Percentiles rank a stretch among this genome's conserved stretches.
Evolutionary conservation across 2,797 vertebrate species (phyloP).

Genomic region (Sus cebifrons): DNA sequence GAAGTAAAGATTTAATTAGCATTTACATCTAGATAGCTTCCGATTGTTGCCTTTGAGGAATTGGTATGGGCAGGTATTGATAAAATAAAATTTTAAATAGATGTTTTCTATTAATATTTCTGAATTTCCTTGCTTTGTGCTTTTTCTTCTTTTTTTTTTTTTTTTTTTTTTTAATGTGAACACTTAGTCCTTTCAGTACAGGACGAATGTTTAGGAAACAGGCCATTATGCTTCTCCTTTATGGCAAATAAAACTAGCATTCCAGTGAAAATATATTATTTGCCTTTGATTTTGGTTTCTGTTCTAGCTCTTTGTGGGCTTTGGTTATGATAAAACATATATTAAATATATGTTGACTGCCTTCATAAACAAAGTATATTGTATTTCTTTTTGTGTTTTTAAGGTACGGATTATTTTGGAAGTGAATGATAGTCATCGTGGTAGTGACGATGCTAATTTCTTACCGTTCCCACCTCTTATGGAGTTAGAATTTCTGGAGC

Average conservation of each 20-base stretch:
- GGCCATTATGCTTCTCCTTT: neutral
- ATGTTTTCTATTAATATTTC: neutral
- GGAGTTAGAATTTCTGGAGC: constrained; percentile 42
- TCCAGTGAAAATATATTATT: constrained; percentile 28
- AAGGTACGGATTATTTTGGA: constrained; percentile 22
- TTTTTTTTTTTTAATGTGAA: neutral
- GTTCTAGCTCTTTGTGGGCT: constrained; percentile 2
- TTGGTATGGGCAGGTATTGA: neutral
- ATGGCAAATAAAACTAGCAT: constrained; percentile 47
- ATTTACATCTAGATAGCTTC: constrained; percentile 32
- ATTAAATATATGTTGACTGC: neutral
- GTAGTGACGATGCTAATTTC: constrained; percentile 14
- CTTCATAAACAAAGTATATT: constrained; percentile 34
- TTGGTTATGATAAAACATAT: constrained; percentile 22
- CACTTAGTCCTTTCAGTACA: constrained; percentile 1
- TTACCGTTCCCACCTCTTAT: neutral
- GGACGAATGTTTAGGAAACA: constrained; percentile 17
- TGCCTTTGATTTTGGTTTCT: constrained; percentile 20
- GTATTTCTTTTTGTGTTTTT: constrained; percentile 53
- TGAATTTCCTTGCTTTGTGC: constrained; percentile 57
- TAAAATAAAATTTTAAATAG: neutral
- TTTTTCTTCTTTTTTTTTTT: neutral
- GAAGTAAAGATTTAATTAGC: constrained; percentile 63
- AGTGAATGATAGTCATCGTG: neutral
- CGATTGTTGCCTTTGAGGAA: constrained; percentile 51